A percentile compares a stretch with the other conserved stretches of the same genome.
Conservation (phyloP, 2,797 vertebrate genomes). For the Erethizon dorsatum region DNA sequence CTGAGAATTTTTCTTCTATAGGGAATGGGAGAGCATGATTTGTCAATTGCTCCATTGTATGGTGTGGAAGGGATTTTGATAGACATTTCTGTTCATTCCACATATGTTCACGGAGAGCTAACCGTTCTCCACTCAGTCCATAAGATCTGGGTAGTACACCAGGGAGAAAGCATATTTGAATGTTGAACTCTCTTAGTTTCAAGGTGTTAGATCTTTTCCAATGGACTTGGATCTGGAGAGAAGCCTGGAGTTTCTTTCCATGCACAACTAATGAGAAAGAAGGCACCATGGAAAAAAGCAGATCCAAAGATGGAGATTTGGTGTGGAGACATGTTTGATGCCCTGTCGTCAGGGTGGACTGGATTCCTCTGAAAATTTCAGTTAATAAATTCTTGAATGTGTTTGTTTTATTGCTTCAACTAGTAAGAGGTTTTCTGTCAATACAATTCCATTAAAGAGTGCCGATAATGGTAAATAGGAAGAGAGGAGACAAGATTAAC, state of each 20-base stretch:
- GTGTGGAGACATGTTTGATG: background rate
- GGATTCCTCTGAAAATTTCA: slow-evolving; percentile 53
- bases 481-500: background rate
- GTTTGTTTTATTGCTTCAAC: slow-evolving; percentile 57
- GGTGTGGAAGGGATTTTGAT: background rate
- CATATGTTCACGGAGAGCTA: background rate
- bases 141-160: background rate
- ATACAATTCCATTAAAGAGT: background rate
- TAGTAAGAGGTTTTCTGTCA: slow-evolving; percentile 22
- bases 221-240: background rate
- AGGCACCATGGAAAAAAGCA: background rate
- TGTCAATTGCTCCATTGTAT: background rate
- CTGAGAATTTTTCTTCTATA: background rate
- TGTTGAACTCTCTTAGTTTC: slow-evolving; percentile 35
- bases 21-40: background rate
- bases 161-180: background rate
- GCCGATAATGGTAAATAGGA: background rate
- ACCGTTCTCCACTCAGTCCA: background rate
- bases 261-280: background rate
- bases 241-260: slow-evolving; percentile 14
- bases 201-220: background rate
- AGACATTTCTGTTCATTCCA: slow-evolving; percentile 5
- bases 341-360: background rate
- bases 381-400: slow-evolving; percentile 46
- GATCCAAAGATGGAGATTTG: slow-evolving; percentile 39